These are phyloP conservation scores for Oceanodroma leucorhoa DNA, from an alignment of 2,797 vertebrate species.

Conservation along the genomic window DNA sequence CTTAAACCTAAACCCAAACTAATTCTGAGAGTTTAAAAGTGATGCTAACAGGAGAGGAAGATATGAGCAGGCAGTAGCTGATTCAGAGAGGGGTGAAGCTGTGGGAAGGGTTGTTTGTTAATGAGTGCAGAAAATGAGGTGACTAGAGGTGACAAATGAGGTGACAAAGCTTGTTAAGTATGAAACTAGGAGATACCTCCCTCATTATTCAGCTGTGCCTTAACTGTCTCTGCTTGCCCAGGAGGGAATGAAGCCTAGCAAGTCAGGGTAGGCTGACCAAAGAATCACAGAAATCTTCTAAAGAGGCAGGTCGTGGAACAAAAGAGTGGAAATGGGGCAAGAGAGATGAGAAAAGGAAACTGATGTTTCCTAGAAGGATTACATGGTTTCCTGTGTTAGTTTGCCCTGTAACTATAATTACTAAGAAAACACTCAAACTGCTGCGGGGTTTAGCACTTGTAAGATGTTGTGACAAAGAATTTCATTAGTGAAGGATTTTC, in stretches of 20 bases:
- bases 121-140: background rate
- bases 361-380: background rate
- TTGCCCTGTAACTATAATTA: background rate
- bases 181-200: background rate
- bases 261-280: background rate
- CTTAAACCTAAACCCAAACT: background rate
- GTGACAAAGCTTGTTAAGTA: background rate
- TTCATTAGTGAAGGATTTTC: background rate
- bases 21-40: background rate
- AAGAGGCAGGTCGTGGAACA: background rate
- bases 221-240: background rate
- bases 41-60: background rate
- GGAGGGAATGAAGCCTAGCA: background rate
- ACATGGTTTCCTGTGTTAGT: background rate
- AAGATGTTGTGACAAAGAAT: background rate
- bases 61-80: background rate
- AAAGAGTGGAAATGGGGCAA: background rate
- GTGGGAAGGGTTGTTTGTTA: background rate
- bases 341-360: background rate
- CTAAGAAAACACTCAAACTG: background rate
- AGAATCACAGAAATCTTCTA: background rate
- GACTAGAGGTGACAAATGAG: background rate
- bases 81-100: background rate
- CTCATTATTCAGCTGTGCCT: background rate
- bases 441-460: accelerated